phyloP scores from a whole-genome alignment of 2,797 vertebrate species.

The Muraenolepis orangiensis region DNA sequence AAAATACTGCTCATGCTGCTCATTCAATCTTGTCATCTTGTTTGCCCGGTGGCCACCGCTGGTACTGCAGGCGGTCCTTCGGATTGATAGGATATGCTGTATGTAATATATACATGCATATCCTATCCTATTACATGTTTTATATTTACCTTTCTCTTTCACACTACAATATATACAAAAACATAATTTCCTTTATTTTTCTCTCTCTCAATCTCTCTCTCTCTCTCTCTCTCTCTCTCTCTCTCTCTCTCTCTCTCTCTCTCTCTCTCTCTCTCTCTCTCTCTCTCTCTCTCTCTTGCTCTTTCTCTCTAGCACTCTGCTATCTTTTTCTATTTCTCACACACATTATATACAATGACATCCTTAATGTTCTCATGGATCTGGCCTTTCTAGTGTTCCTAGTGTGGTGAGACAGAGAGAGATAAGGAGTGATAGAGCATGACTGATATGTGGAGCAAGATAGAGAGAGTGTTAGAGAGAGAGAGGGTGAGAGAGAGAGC shows the following conservation, averaged over 20 bases:
- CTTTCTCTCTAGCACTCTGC: too few relatives aligned
- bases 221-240: too few relatives aligned
- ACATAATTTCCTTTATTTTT: not conserved
- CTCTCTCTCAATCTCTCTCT: too few relatives aligned
- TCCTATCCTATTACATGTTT: not conserved
- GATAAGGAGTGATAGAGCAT: not conserved
- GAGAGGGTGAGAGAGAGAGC: not conserved
- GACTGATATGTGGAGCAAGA: not conserved
- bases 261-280: too few relatives aligned
- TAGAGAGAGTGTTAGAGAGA: not conserved
- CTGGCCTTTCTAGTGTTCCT: not conserved
- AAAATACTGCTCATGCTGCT: not conserved
- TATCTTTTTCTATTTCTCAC: too few relatives aligned
- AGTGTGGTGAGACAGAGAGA: not conserved
- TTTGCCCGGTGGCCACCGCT: not conserved
- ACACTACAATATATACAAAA: not conserved
- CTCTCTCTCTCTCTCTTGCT: too few relatives aligned
- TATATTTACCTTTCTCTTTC: not conserved
- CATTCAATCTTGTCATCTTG: not conserved
- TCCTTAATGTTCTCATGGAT: not conserved
- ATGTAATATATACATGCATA: too few relatives aligned
- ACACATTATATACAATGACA: not conserved
- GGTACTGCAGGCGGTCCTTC: not conserved
- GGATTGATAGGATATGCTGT: not conserved
- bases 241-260: too few relatives aligned